Conservation (phyloP, 2,113 vertebrate species). For the Haemorhous mexicanus region DNA sequence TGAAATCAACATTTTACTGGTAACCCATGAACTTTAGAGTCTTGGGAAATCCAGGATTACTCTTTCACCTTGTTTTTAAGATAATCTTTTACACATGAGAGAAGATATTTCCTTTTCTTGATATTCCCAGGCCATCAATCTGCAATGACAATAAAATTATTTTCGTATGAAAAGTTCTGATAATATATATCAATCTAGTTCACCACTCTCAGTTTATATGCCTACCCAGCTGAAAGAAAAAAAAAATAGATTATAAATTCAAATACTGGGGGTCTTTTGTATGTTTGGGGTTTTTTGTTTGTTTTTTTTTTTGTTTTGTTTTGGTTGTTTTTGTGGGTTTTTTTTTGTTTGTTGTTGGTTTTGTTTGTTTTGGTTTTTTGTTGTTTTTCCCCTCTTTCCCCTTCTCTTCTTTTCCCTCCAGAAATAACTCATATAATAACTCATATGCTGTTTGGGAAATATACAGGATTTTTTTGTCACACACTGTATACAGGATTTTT, state of each 20-base stretch:
- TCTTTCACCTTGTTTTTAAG: background rate
- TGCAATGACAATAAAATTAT: background rate
- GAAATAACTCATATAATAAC: background rate
- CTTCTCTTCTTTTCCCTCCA: background rate
- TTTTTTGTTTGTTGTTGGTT: background rate
- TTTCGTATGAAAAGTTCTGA: background rate
- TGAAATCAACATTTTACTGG: background rate
- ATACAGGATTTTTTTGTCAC: accelerated
- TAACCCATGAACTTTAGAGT: background rate
- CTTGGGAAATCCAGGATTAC: background rate
- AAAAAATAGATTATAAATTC: background rate
- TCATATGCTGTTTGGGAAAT: background rate
- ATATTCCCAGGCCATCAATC: background rate
- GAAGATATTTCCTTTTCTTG: background rate
- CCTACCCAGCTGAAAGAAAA: background rate
- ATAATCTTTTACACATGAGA: background rate
- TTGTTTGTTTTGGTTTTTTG: background rate
- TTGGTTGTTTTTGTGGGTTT: background rate
- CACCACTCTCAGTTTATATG: background rate
- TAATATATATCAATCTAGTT: background rate
- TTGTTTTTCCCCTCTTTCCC: too few species aligned
- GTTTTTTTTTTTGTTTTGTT: background rate
- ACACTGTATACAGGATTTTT: background rate
- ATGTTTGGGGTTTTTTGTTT: background rate
- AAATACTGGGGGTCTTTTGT: background rate